Evolutionary conservation across 2,113 vertebrate genomes (phyloP), one percentile per base, ranked within the genome.

Genomic region (Catharus bicknelli): DNA sequence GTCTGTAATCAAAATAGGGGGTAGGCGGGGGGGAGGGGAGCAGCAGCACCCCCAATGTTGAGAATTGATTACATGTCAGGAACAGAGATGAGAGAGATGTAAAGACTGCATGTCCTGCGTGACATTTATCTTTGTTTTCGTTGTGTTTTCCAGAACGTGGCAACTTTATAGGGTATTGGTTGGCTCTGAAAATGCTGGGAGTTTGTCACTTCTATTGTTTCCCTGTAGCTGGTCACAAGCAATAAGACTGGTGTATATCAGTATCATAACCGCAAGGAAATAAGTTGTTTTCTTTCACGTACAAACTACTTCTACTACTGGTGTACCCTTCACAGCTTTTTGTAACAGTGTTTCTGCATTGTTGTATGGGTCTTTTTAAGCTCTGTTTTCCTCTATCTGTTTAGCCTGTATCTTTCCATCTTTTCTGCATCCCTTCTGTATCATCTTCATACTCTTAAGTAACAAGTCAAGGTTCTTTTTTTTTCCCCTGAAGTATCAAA

Each of bases 51-150:
- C 17, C 2, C 17, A 9, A 21, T 43, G 22, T 17, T 59, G 57
- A 62, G 21, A 40, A 32, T 25, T 32, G 10, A 15, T 69, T 34
- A 16, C 20, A 3, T 2, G 0, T 22, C 1, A 2, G 16, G 36
- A 67, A n/a, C 4, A 10, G 48, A 17, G 27, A 3, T n/a, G 21
- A 40, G 7, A 25, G 32, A 38, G 26, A 6, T 29, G 7, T 7
- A 4, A n/a, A 18, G 19, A 4, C 4, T 25, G 27, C 13, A 7
- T 4, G 13, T 22, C 15, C 16, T 7, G 5, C 16, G n/a, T 43
- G 19, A 22, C 2, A 0, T 20, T 43, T 63, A 4, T 48, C 6
- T 53, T 66, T 84, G 43, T 74, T 74, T 19, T 21, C 3, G 1
- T 45, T 25, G 13, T 62, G 42, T 22, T 81, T 74, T 50, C 21